A percentile compares a stretch with the other conserved stretches of the same genome.
These are phyloP conservation scores for Vulpes ferrilata DNA, from an alignment of 2,113 vertebrate species.

Conservation along the genomic window DNA sequence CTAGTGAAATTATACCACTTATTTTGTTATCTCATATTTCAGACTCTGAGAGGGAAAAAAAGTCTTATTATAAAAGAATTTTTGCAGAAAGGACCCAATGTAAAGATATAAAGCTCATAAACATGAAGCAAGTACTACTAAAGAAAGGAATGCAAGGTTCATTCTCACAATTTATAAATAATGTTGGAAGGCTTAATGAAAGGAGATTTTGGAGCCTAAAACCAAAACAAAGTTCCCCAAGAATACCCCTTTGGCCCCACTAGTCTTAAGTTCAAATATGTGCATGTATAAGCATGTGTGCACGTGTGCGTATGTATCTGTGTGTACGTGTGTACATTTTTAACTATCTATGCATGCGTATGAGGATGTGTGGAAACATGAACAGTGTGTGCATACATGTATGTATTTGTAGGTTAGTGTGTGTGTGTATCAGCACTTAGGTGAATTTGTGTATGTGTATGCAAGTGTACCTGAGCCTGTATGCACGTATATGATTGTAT, in stretches of 20 bases:
- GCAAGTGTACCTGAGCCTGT: not conserved
- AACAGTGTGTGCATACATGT: too few relatives aligned
- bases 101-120: slow-evolving; percentile 53
- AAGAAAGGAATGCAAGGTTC: slow-evolving; percentile 31
- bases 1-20: not conserved
- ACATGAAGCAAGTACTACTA: slow-evolving; percentile 40
- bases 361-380: not conserved
- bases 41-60: not conserved
- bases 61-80: slow-evolving; percentile 41
- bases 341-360: fast-evolving
- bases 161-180: slow-evolving; percentile 45
- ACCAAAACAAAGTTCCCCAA: slow-evolving; percentile 64
- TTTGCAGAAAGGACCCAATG: slow-evolving; percentile 44
- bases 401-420: not conserved
- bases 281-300: not conserved
- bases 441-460: not conserved
- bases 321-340: not conserved
- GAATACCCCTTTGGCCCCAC: slow-evolving; percentile 19
- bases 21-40: slow-evolving; percentile 33
- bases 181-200: slow-evolving; percentile 11
- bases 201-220: not conserved
- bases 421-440: not conserved
- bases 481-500: not conserved
- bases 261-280: slow-evolving; percentile 6
- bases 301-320: not conserved